Conservation (phyloP, 2,113 vertebrate genomes). For the Proteles cristata region DNA sequence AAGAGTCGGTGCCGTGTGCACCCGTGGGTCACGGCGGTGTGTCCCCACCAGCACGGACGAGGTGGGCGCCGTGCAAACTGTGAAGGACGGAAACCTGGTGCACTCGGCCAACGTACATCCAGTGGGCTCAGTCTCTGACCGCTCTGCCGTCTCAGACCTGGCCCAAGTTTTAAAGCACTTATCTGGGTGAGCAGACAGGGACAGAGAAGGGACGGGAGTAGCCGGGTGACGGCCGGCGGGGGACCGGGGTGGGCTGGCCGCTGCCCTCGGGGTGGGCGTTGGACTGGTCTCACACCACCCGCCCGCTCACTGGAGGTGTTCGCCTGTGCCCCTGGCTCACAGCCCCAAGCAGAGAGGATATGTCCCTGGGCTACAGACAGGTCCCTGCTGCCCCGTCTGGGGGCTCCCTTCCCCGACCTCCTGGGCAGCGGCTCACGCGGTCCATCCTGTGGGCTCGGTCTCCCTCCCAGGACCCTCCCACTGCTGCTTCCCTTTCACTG, state of each 20-base stretch:
- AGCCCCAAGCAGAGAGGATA: not conserved
- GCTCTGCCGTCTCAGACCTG: not conserved
- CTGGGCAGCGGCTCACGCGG: rapidly evolving
- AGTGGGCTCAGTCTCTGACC: not conserved
- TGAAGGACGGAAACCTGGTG: not conserved
- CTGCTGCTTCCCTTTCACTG: rapidly evolving
- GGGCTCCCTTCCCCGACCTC: no score
- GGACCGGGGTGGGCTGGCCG: not conserved
- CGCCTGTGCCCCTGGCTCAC: rapidly evolving
- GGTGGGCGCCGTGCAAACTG: not conserved
- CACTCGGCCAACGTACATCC: rapidly evolving
- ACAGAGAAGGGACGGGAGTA: not conserved
- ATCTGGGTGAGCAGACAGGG: not conserved
- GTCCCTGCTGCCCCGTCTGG: no score
- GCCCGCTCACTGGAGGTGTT: rapidly evolving
- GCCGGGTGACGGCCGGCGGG: not conserved
- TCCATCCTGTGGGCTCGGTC: rapidly evolving
- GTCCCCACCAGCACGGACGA: not conserved
- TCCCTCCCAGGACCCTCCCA: not conserved
- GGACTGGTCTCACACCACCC: not conserved
- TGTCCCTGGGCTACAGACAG: not conserved
- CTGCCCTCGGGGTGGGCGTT: rapidly evolving
- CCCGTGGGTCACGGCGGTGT: not conserved
- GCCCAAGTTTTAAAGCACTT: not conserved
- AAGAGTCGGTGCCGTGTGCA: rapidly evolving